Evolutionary conservation across 1,140 invertebrate species (phyloP).

Genomic region (Cydia pomonella): DNA sequence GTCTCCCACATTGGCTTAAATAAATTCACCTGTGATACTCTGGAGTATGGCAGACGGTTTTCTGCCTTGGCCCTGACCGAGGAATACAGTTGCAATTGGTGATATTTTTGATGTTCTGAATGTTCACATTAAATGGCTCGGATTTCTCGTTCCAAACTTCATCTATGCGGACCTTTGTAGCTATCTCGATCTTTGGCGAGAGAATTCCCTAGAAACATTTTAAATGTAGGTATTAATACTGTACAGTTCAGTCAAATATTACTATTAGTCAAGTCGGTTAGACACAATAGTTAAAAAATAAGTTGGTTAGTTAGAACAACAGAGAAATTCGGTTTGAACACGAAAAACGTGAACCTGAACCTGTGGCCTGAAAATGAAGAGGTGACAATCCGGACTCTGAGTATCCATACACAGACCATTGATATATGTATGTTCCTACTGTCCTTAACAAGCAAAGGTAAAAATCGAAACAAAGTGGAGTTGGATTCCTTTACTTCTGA

Average conservation of each 20-base stretch:
- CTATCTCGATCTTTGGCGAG: conserved; percentile 72
- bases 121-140: conserved; percentile 24
- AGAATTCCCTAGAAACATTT: conserved; percentile 61
- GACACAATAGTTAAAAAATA: too few species aligned
- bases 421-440: too few species aligned
- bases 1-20: too few species aligned
- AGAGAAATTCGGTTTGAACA: too few species aligned
- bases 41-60: conserved; percentile 64
- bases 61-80: conserved; percentile 49
- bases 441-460: too few species aligned
- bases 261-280: not conserved
- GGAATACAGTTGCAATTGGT: conserved; percentile 47
- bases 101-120: conserved; percentile 38
- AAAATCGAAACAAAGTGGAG: too few species aligned
- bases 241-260: not conserved
- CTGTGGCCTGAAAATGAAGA: too few species aligned
- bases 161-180: conserved; percentile 71
- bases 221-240: not conserved
- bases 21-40: conserved; percentile 62
- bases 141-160: conserved; percentile 58
- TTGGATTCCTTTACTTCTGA: too few species aligned
- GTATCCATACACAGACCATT: too few species aligned
- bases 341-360: too few species aligned
- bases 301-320: too few species aligned
- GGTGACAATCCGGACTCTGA: too few species aligned